Conservation (phyloP, 2,888 invertebrate genomes). For the Tuberolachnus salignus region DNA sequence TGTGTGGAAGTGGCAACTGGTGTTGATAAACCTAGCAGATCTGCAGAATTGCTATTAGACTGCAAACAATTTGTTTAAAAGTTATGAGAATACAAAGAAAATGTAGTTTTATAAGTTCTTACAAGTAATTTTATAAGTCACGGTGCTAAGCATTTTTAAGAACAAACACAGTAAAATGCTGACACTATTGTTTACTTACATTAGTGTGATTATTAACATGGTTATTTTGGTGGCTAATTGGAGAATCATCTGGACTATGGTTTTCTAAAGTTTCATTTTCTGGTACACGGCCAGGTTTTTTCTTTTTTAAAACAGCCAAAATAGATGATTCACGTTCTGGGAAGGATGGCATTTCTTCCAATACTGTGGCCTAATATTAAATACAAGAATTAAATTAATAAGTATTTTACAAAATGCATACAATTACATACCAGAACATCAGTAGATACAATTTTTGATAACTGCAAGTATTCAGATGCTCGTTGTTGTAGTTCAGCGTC, state of each 20-base stretch:
- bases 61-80: neutral
- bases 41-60: constrained; percentile 68
- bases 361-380: constrained; percentile 78
- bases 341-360: constrained; percentile 99
- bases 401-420: neutral
- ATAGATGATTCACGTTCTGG: constrained; percentile 98
- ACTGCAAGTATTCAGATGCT: constrained; percentile 95
- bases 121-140: too few species aligned
- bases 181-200: constrained; percentile 15
- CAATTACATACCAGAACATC: constrained; percentile 77
- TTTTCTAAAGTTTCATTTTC: constrained; percentile 73
- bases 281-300: constrained; percentile 93
- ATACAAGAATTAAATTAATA: constrained; percentile 8
- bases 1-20: constrained; percentile 77
- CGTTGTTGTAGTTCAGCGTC: constrained; percentile 98
- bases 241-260: constrained; percentile 80
- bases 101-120: too few species aligned
- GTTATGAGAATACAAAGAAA: constrained; percentile 1
- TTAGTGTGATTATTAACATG: constrained; percentile 47
- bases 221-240: constrained; percentile 55
- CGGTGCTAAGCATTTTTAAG: too few species aligned
- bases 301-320: constrained; percentile 95
- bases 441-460: constrained; percentile 93
- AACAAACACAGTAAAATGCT: too few species aligned
- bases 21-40: constrained; percentile 86